phyloP scores from a whole-genome alignment of 2,113 vertebrate species.

The Indri indri region DNA sequence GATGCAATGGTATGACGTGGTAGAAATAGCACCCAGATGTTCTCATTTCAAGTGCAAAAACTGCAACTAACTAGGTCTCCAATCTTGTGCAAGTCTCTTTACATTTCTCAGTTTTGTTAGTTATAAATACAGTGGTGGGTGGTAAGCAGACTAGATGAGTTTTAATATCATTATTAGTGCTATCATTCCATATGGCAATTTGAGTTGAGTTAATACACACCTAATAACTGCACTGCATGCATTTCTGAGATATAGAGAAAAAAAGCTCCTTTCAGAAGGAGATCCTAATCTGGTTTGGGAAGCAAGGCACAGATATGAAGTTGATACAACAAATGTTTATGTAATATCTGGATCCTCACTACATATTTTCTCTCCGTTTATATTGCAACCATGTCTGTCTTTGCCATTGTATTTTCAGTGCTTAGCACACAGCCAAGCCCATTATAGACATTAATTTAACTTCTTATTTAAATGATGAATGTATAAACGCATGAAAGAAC shows the following conservation, averaged over 20 bases:
- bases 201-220: neutral
- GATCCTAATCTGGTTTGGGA: neutral
- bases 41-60: slow-evolving; percentile 6
- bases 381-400: neutral
- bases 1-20: neutral
- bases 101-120: neutral
- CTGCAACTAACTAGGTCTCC: neutral
- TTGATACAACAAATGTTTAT: neutral
- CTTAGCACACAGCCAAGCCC: neutral
- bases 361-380: neutral
- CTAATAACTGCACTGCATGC: accelerated
- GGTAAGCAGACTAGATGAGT: neutral
- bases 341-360: neutral
- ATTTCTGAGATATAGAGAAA: neutral
- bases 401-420: neutral
- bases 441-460: neutral
- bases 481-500: neutral
- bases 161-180: neutral
- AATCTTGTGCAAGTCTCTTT: neutral
- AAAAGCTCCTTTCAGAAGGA: neutral
- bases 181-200: neutral
- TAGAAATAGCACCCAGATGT: neutral
- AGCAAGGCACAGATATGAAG: neutral
- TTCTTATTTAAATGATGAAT: neutral
- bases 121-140: neutral